These are phyloP conservation scores for Arrhamphus sclerolepis DNA, from an alignment of 2,797 vertebrate species.

Conservation along the genomic window DNA sequence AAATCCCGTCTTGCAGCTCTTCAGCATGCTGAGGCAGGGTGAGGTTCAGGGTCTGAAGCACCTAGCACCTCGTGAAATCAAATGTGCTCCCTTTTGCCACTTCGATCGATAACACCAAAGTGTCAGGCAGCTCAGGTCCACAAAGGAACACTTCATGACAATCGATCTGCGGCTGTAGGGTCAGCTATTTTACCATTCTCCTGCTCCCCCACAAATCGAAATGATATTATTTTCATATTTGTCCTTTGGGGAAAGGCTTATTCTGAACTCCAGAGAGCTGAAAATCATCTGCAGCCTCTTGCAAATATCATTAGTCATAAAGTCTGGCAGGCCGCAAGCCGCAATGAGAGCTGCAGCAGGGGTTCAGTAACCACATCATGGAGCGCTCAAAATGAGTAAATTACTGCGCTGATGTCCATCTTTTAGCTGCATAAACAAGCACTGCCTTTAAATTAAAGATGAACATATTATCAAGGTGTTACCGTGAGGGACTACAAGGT, in stretches of 20 bases:
- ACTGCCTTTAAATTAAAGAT: neutral
- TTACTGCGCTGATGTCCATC: neutral
- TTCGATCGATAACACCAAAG: constrained; percentile 44
- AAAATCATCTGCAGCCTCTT: constrained; percentile 10
- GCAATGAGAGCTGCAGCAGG: constrained; percentile 2
- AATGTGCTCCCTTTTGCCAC: constrained; percentile 7
- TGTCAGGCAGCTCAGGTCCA: constrained; percentile 25
- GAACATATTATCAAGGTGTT: neutral
- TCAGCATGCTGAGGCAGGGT: constrained; percentile 27
- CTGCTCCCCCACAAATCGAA: neutral
- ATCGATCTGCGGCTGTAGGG: constrained; percentile 31
- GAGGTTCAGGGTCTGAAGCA: constrained; percentile 12
- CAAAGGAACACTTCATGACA: constrained; percentile 22
- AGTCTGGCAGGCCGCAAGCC: constrained; percentile 3
- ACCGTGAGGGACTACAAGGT: neutral
- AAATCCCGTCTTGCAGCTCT: constrained; percentile 21
- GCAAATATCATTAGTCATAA: constrained; percentile 20
- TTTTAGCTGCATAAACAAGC: neutral
- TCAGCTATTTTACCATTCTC: neutral
- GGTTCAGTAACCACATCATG: neutral
- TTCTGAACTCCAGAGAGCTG: constrained; percentile 4
- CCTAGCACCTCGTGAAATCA: constrained; percentile 11
- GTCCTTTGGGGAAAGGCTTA: neutral
- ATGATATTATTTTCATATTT: constrained; percentile 24
- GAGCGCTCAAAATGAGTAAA: neutral